Evolutionary conservation across 2,888 invertebrate species (phyloP), one percentile per base, ranked within the genome.

Genomic region (Patella pellucida): DNA sequence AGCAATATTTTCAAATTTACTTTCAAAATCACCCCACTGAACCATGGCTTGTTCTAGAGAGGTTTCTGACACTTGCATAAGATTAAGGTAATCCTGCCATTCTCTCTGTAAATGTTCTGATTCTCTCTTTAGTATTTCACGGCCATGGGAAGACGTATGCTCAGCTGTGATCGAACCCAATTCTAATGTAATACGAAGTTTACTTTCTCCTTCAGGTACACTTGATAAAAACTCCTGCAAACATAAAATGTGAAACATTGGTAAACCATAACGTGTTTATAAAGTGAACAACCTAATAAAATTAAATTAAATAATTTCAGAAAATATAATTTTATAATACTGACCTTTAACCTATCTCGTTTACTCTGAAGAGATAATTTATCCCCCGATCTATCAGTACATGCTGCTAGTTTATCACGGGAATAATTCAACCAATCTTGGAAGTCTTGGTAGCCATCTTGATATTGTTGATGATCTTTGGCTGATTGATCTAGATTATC

Each of bases 71-170:
- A 86, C 80, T 74, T 82, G 79, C 81, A 87, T 83, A 41, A 85
- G 81, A 52, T 84, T 80, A 7, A 80, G 75, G 74, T 87, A 87
- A 71, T 85, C 84, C 52, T 87, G 96, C 97, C 97, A 97, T 86
- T 97, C 97, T 77, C 93, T 95, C 92, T 97, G 96, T 52, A 98
- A 93, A 87, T 96, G 96, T 89, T 96, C 96, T 81, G 97, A 93
- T 91, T 97, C 95, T 41, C 94, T 94, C 84, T 96, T 96, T 73
- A 98, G 96, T 72, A 93, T 94, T 87, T 97, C 97, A 74, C 95
- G 94, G 0, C 97, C 97, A 87, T 82, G 94, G 0, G 97, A 95
- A 4, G 97, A 96, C 0, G 97, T 97, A 90, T 97, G 96, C 0
- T 97, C 96, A 9, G 85, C 81, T 9, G 85, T 85, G 71, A 83